phyloP scores from a whole-genome alignment of 2,888 invertebrate species.

The Meandrusa payeni region DNA sequence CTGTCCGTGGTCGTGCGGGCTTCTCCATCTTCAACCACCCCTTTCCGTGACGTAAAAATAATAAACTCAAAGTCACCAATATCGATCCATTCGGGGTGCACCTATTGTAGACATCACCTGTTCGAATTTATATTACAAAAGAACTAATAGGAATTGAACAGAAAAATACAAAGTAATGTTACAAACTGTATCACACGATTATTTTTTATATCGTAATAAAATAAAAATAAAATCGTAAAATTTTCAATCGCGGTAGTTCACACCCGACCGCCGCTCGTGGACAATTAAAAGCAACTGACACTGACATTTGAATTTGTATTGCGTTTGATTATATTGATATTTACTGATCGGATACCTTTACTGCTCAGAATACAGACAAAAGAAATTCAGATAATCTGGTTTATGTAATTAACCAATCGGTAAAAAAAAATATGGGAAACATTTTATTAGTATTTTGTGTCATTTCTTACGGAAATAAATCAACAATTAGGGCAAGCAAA shows the following conservation, averaged over 20 bases:
- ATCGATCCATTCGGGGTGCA: slow-evolving; percentile 75
- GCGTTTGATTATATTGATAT: slow-evolving; percentile 35
- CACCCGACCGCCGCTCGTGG: slow-evolving; percentile 49
- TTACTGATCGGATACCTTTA: slow-evolving; percentile 17
- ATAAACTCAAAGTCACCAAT: slow-evolving; percentile 64
- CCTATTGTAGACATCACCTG: slow-evolving; percentile 65
- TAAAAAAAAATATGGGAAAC: no score
- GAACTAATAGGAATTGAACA: slow-evolving; percentile 31
- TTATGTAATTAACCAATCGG: no score
- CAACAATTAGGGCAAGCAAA: no score
- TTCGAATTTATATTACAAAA: slow-evolving; percentile 41
- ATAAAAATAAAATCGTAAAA: slow-evolving; percentile 71
- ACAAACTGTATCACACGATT: slow-evolving; percentile 51
- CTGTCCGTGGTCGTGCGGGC: slow-evolving; percentile 72
- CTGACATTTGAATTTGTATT: slow-evolving; percentile 41
- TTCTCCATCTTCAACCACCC: slow-evolving; percentile 69
- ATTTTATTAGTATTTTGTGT: no score
- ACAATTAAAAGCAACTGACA: slow-evolving; percentile 66
- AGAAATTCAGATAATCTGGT: no score
- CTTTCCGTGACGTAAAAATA: slow-evolving; percentile 47
- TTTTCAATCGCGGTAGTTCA: slow-evolving; percentile 42
- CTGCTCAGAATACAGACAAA: no score
- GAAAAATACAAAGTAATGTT: slow-evolving; percentile 41
- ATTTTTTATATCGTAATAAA: slow-evolving; percentile 59
- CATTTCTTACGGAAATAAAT: no score